Evolutionary conservation across 2,888 invertebrate genomes (phyloP).

Genomic region (Nomada ferruginata): DNA sequence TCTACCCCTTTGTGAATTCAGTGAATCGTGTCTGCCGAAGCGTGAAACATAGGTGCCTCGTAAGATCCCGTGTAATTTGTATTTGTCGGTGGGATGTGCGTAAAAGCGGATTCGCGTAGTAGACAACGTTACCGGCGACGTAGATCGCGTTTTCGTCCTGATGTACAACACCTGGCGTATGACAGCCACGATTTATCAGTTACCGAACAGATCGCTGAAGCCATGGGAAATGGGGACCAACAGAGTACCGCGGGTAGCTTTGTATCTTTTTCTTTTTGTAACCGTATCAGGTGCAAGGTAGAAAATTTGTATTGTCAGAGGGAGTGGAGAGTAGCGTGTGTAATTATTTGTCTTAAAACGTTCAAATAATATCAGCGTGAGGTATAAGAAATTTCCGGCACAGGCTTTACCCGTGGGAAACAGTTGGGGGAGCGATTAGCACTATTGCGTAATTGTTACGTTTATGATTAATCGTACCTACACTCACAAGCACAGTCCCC

Average conservation of each 20-base stretch:
- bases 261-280: neutral
- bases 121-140: slow-evolving; percentile 65
- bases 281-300: no score
- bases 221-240: slow-evolving; percentile 45
- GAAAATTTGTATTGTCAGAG: no score
- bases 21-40: slow-evolving; percentile 73
- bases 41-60: slow-evolving; percentile 68
- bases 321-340: no score
- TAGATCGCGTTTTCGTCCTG: slow-evolving; percentile 69
- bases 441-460: no score
- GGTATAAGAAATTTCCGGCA: no score
- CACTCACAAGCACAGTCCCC: no score
- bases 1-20: slow-evolving; percentile 72
- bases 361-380: no score
- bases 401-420: no score
- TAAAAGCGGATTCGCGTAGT: slow-evolving; percentile 67
- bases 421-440: no score
- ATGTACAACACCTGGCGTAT: slow-evolving; percentile 75
- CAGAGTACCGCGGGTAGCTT: neutral
- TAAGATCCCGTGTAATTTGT: slow-evolving; percentile 73
- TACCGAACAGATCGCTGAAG: slow-evolving; percentile 63
- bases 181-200: slow-evolving; percentile 77
- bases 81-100: slow-evolving; percentile 69
- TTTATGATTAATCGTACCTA: no score
- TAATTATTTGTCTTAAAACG: no score